phyloP scores from a whole-genome alignment of 1,140 invertebrate species.

The Trypoxylus dichotomus region DNA sequence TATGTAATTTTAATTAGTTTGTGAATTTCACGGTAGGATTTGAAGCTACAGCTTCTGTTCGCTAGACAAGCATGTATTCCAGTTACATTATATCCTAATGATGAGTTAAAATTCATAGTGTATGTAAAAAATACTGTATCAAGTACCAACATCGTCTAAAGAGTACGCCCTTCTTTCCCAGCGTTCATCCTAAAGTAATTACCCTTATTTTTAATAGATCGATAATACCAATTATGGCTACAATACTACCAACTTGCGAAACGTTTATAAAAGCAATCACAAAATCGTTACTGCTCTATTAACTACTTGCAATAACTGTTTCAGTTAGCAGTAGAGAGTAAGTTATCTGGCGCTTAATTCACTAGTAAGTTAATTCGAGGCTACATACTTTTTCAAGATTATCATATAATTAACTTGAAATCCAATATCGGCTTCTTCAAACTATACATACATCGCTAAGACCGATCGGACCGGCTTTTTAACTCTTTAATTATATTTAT shows the following conservation, averaged over 20 bases:
- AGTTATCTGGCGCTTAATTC: background rate
- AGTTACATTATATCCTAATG: no score
- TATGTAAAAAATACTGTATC: no score
- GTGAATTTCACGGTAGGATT: no score
- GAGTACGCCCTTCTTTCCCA: background rate
- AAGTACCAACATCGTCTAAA: no score
- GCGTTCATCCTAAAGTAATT: background rate
- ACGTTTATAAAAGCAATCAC: background rate
- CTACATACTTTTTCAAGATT: background rate
- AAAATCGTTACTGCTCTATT: background rate
- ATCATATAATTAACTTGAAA: background rate
- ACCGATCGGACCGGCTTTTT: background rate
- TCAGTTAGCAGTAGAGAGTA: background rate
- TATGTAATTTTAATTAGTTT: no score
- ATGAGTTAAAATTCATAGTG: no score
- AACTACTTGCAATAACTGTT: background rate
- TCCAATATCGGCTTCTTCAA: background rate
- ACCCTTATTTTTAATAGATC: background rate
- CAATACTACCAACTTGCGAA: background rate
- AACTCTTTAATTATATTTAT: slow-evolving; percentile 4
- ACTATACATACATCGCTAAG: background rate
- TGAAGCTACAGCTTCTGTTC: no score
- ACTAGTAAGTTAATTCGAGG: background rate
- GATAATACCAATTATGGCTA: background rate
- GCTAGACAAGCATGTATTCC: no score